Evolutionary conservation across 2,888 invertebrate species (phyloP).

Genomic region (Phyllotreta striolata): DNA sequence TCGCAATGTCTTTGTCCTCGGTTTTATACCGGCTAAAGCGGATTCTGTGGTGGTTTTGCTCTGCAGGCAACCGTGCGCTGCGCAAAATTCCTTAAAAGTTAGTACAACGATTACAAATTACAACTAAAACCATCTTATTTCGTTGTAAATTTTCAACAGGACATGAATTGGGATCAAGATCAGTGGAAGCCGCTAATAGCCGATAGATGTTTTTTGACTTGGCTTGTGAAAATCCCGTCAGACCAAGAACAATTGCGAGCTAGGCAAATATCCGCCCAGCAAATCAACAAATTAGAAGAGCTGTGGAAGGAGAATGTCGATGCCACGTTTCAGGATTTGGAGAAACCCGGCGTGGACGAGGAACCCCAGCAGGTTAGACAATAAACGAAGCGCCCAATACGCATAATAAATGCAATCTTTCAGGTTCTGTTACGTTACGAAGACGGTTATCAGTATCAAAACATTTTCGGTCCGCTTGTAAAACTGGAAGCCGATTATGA

Average conservation of each 20-base stretch:
- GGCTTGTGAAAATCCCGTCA: constrained; percentile 97
- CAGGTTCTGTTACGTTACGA: constrained; percentile 78
- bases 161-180: constrained; percentile 99
- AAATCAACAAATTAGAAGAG: constrained; percentile 97
- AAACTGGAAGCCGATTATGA: constrained; percentile 99
- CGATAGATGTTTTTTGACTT: constrained; percentile 94
- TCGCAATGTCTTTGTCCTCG: constrained; percentile 96
- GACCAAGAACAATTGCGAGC: constrained; percentile 96
- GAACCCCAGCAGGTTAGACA: constrained; percentile 88
- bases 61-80: constrained; percentile 98
- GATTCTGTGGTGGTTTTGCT: constrained; percentile 97
- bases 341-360: constrained; percentile 97
- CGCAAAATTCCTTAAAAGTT: constrained; percentile 89
- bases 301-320: constrained; percentile 99
- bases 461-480: constrained; percentile 96
- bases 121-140: neutral
- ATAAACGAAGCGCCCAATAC: too few relatives aligned
- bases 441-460: constrained; percentile 99
- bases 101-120: neutral
- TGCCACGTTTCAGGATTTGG: constrained; percentile 97
- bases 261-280: constrained; percentile 95
- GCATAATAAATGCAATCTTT: constrained; percentile 1
- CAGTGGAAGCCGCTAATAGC: constrained; percentile 98
- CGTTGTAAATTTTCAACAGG: constrained; percentile 58
- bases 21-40: constrained; percentile 99